phyloP scores from a whole-genome alignment of 2,797 vertebrate genomes.

The Cygnus olor region DNA sequence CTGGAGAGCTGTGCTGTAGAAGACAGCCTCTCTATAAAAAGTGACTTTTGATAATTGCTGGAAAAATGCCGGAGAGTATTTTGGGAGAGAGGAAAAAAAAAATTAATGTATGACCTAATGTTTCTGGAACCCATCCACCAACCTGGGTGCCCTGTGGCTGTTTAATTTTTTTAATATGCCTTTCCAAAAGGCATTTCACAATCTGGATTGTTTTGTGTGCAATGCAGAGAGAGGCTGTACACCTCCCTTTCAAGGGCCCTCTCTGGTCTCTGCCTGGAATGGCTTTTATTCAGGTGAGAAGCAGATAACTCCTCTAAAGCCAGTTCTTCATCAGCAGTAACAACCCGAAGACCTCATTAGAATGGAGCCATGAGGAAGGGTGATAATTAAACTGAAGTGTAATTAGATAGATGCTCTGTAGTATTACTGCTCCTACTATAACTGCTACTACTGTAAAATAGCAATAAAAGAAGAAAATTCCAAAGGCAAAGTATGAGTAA shows the following conservation, averaged over 20 bases:
- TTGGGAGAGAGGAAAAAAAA: constrained; percentile 30
- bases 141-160: constrained; percentile 69
- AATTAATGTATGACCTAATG: constrained; percentile 72
- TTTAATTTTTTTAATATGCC: constrained; percentile 52
- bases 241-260: background rate
- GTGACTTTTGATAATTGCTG: constrained; percentile 71
- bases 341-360: constrained; percentile 32
- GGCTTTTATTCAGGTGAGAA: background rate
- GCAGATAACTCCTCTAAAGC: constrained; percentile 22
- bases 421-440: background rate
- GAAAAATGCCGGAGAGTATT: constrained; percentile 58
- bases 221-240: constrained; percentile 18
- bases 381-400: background rate
- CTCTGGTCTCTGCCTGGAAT: background rate
- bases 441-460: background rate
- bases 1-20: constrained; percentile 28
- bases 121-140: constrained; percentile 69
- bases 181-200: constrained; percentile 73
- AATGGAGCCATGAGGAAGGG: constrained; percentile 9
- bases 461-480: background rate
- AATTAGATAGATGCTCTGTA: background rate
- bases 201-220: constrained; percentile 23
- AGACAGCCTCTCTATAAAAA: constrained; percentile 55
- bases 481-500: constrained; percentile 20
- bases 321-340: background rate